These are phyloP conservation scores for Chaetodon auriga DNA, from an alignment of 2,113 vertebrate species.

Conservation along the genomic window DNA sequence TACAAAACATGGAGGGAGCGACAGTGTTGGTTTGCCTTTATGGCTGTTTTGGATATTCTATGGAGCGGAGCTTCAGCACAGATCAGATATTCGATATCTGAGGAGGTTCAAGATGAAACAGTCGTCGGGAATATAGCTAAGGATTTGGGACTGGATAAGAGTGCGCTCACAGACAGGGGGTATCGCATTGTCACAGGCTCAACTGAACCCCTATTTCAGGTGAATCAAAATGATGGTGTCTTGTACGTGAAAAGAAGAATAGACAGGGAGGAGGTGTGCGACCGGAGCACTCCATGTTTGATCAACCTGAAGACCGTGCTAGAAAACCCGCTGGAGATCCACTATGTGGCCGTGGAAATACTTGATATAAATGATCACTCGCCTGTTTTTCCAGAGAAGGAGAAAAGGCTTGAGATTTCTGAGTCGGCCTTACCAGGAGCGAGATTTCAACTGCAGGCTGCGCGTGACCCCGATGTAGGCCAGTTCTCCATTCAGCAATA, in stretches of 20 bases:
- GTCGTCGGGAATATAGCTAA: conserved; percentile 82
- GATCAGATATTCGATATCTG: conserved; percentile 75
- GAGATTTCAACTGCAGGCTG: conserved; percentile 75
- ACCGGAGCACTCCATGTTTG: conserved; percentile 56
- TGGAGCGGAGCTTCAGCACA: conserved; percentile 63
- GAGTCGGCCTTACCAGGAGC: conserved; percentile 68
- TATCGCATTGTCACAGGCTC: conserved; percentile 77
- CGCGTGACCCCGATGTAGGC: conserved; percentile 71
- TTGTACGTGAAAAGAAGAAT: conserved; percentile 75
- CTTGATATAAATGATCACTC: conserved; percentile 80
- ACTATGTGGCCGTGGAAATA: conserved; percentile 75
- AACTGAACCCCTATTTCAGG: conserved; percentile 65
- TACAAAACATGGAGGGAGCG: conserved; percentile 21
- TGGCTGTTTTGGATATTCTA: conserved; percentile 45
- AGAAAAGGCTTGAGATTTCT: conserved; percentile 67
- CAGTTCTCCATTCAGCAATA: conserved; percentile 74
- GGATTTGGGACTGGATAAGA: conserved; percentile 78
- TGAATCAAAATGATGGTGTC: conserved; percentile 80
- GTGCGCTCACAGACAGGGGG: conserved; percentile 59
- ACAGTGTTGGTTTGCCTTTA: conserved; percentile 23
- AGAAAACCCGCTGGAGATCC: conserved; percentile 81
- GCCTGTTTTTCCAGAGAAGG: conserved; percentile 66
- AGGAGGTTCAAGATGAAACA: conserved; percentile 79
- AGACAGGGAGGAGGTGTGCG: conserved; percentile 76
- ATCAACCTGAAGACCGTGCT: conserved; percentile 76